These are phyloP conservation scores for Enteromius anoplus DNA, from an alignment of 2,797 vertebrate species.

Conservation along the genomic window DNA sequence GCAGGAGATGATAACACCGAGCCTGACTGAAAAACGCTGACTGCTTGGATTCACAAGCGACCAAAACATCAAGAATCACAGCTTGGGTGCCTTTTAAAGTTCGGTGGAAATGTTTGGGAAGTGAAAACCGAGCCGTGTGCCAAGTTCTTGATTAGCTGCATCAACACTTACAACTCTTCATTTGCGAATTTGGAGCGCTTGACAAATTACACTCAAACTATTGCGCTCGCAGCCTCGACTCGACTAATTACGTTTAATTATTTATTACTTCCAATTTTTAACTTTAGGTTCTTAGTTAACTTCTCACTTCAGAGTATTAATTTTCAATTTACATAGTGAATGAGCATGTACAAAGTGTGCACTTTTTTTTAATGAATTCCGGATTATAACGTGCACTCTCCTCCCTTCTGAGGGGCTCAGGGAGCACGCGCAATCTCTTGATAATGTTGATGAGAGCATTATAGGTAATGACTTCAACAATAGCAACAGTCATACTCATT, in stretches of 20 bases:
- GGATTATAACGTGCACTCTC: conserved; percentile 18
- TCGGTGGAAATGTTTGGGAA: conserved; percentile 1
- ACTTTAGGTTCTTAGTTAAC: conserved; percentile 34
- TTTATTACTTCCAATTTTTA: conserved; percentile 34
- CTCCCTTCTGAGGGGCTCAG: conserved; percentile 10
- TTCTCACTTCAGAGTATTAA: conserved; percentile 27
- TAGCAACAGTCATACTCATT: conserved; percentile 35
- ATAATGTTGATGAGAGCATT: conserved; percentile 48
- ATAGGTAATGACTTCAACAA: conserved; percentile 38
- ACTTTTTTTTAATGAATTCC: conserved; percentile 14
- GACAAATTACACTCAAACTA: conserved; percentile 25
- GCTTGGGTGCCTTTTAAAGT: conserved; percentile 61
- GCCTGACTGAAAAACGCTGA: conserved; percentile 70
- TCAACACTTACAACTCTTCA: conserved; percentile 34
- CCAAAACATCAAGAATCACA: conserved; percentile 68
- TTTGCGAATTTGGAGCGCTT: conserved; percentile 31
- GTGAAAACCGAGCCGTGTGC: conserved; percentile 1
- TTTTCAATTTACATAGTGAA: conserved; percentile 41
- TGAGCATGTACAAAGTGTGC: conserved; percentile 42
- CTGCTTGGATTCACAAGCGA: conserved; percentile 72
- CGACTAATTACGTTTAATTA: conserved; percentile 38
- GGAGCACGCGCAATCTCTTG: conserved; percentile 30
- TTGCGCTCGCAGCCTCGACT: conserved; percentile 10
- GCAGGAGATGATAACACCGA: conserved; percentile 67
- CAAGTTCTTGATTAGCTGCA: conserved; percentile 49